Evolutionary conservation across 2,113 vertebrate species (phyloP).

Genomic region (Epinephelus lanceolatus): DNA sequence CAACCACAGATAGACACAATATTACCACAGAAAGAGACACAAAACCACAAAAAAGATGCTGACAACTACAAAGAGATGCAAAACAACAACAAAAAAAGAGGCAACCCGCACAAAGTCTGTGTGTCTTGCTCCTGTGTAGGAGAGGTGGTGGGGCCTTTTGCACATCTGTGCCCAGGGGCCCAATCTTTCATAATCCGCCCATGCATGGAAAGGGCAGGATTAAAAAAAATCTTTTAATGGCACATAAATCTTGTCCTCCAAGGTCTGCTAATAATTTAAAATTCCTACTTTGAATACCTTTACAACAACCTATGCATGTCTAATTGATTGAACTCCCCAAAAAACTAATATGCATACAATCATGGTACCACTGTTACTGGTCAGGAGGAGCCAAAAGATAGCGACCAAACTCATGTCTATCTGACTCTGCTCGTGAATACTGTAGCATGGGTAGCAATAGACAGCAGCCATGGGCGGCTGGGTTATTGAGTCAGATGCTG

Average conservation of each 20-base stretch:
- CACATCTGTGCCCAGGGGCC: too few relatives aligned
- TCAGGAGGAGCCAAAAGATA: slow-evolving; percentile 5
- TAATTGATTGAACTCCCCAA: background rate
- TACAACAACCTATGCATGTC: background rate
- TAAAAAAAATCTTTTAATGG: too few relatives aligned
- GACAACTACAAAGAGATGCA: too few relatives aligned
- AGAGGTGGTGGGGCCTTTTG: too few relatives aligned
- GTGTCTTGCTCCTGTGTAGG: too few relatives aligned
- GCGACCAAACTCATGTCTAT: background rate
- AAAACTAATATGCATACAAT: background rate
- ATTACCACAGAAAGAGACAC: too few relatives aligned
- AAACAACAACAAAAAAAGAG: too few relatives aligned
- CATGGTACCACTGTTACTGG: background rate
- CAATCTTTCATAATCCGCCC: too few relatives aligned
- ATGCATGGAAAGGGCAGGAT: too few relatives aligned
- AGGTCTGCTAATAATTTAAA: background rate
- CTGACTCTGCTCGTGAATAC: slow-evolving; percentile 42
- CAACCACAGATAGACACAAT: too few relatives aligned
- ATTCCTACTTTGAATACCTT: background rate
- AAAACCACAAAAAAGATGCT: too few relatives aligned
- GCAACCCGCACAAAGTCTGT: too few relatives aligned
- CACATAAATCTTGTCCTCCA: background rate
- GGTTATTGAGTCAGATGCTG: slow-evolving; percentile 74
- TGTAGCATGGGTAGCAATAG: slow-evolving; percentile 43
- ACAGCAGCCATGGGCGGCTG: slow-evolving; percentile 70